These are phyloP conservation scores for Panthera uncia DNA, from an alignment of 2,113 vertebrate species.

Conservation along the genomic window DNA sequence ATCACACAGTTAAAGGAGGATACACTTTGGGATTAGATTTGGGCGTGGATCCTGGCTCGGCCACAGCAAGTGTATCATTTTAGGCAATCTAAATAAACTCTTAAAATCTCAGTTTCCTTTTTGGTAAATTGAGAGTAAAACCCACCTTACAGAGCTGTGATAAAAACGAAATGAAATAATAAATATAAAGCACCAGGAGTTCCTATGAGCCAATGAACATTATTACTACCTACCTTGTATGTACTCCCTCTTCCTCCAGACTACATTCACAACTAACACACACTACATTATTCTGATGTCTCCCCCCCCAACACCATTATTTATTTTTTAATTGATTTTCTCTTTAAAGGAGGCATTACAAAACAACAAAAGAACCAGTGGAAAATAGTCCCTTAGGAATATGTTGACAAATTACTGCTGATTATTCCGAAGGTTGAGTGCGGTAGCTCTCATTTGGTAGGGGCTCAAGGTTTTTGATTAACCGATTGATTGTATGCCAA, in stretches of 20 bases:
- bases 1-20: neutral
- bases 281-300: neutral
- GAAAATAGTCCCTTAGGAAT: neutral
- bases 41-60: neutral
- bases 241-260: neutral
- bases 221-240: neutral
- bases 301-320: neutral
- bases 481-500: neutral
- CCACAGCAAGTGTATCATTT: neutral
- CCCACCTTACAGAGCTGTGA: neutral
- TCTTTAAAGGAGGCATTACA: neutral
- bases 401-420: neutral
- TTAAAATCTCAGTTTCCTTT: constrained; percentile 37
- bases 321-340: constrained; percentile 30
- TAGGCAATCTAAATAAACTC: neutral
- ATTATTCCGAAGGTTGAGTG: neutral
- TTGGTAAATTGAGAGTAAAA: neutral
- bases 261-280: neutral
- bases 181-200: neutral
- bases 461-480: neutral
- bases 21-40: neutral
- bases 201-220: neutral
- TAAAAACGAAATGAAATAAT: neutral
- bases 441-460: neutral
- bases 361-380: neutral